phyloP scores from a whole-genome alignment of 2,888 invertebrate genomes.

The Maniola hyperantus region DNA sequence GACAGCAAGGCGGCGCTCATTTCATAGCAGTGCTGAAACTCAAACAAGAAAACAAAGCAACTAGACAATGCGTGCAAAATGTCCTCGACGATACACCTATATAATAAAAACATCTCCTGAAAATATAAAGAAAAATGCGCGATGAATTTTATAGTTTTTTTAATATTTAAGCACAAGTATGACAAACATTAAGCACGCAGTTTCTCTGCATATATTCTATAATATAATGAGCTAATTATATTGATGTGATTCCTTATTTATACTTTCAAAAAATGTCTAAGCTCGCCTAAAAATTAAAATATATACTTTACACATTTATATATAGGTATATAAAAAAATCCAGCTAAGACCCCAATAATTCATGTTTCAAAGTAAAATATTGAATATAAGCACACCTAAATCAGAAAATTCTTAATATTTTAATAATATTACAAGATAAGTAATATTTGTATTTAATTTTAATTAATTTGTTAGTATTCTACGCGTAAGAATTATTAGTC shows the following conservation, averaged over 20 bases:
- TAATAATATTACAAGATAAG: not conserved
- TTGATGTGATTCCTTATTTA: constrained; percentile 42
- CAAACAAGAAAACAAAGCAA: constrained; percentile 56
- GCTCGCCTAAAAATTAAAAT: constrained; percentile 45
- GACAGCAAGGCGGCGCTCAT: constrained; percentile 12
- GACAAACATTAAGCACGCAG: constrained; percentile 75
- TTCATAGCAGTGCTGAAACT: constrained; percentile 58
- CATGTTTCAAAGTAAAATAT: constrained; percentile 33
- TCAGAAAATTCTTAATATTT: constrained; percentile 34
- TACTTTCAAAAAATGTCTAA: constrained; percentile 29
- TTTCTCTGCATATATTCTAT: constrained; percentile 58
- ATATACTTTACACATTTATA: constrained; percentile 56
- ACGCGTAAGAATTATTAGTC: constrained; percentile 31
- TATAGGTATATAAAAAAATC: constrained; percentile 15
- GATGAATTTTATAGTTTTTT: constrained; percentile 52
- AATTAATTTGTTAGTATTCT: constrained; percentile 33
- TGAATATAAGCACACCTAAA: constrained; percentile 40
- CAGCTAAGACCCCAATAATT: constrained; percentile 29
- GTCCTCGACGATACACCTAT: constrained; percentile 47
- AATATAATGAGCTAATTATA: constrained; percentile 51
- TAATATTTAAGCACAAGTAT: constrained; percentile 79
- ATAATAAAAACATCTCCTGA: constrained; percentile 36
- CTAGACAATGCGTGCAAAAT: constrained; percentile 78
- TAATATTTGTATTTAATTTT: constrained; percentile 47
- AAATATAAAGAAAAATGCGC: constrained; percentile 41